These are phyloP conservation scores for Anarrhichthys ocellatus DNA, from an alignment of 2,113 vertebrate genomes.

Conservation along the genomic window DNA sequence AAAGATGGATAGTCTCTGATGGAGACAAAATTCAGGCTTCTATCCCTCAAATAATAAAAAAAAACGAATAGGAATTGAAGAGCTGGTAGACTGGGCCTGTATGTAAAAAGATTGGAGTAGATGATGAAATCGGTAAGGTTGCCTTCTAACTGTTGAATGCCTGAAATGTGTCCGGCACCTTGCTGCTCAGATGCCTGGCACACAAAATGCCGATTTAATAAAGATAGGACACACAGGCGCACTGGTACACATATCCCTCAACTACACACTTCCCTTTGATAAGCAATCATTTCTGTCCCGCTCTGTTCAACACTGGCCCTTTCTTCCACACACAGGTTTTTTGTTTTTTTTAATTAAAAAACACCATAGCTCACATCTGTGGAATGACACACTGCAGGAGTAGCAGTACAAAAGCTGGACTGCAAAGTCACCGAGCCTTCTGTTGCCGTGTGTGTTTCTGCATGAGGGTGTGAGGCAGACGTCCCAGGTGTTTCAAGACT, in stretches of 20 bases:
- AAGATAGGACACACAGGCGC: slow-evolving; percentile 51
- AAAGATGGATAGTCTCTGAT: slow-evolving; percentile 40
- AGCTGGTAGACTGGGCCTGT: slow-evolving; percentile 31
- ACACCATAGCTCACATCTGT: slow-evolving; percentile 20
- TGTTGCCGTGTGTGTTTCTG: slow-evolving; percentile 19
- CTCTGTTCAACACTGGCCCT: slow-evolving; percentile 34
- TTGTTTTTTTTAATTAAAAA: slow-evolving; percentile 48
- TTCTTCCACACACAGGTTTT: slow-evolving; percentile 29
- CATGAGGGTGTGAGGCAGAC: slow-evolving; percentile 20
- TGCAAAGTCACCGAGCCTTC: slow-evolving; percentile 3
- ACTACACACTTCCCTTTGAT: slow-evolving; percentile 54
- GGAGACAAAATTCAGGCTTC: slow-evolving; percentile 17
- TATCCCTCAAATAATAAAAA: slow-evolving; percentile 21
- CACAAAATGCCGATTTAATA: slow-evolving; percentile 66
- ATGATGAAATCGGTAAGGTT: slow-evolving; percentile 33
- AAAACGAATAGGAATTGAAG: slow-evolving; percentile 40
- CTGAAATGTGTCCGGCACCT: slow-evolving; percentile 46
- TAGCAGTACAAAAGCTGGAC: neutral
- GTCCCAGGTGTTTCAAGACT: slow-evolving; percentile 57
- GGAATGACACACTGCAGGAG: slow-evolving; percentile 19
- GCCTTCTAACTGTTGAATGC: slow-evolving; percentile 20
- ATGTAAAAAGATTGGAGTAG: slow-evolving; percentile 27
- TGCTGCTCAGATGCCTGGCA: slow-evolving; percentile 9
- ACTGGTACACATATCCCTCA: slow-evolving; percentile 13
- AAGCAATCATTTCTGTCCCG: slow-evolving; percentile 39